Percentiles rank a stretch among this genome's conserved stretches.
These are phyloP conservation scores for Crenichthys baileyi DNA, from an alignment of 2,797 vertebrate species.

Conservation along the genomic window DNA sequence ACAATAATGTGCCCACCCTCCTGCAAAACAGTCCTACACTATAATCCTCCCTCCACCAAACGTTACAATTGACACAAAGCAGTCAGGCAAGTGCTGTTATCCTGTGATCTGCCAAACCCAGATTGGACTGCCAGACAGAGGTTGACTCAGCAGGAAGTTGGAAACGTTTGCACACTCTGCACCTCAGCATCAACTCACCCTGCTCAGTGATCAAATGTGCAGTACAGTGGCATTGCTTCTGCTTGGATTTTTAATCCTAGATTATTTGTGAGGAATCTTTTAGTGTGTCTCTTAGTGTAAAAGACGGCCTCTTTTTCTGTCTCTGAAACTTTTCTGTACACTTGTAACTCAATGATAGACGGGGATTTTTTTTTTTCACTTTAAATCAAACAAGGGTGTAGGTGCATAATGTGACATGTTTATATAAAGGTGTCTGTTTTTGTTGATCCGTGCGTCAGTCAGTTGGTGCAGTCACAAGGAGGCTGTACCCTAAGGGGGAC, in stretches of 20 bases:
- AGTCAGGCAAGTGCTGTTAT: no score
- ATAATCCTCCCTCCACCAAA: no score
- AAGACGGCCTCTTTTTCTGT: not conserved
- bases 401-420: constrained; percentile 5
- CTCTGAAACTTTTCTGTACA: not conserved
- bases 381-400: not conserved
- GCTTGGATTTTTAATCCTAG: no score
- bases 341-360: not conserved
- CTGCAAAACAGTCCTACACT: no score
- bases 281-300: not conserved
- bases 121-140: no score
- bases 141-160: not conserved
- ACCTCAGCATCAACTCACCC: no score
- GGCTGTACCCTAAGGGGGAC: not conserved
- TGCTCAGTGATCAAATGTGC: no score
- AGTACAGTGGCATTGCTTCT: no score
- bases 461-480: not conserved
- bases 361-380: not conserved
- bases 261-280: not conserved
- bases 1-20: no score
- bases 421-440: not conserved
- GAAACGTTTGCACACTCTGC: not conserved
- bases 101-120: no score
- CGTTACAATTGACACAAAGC: no score
- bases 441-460: constrained; percentile 1